Evolutionary conservation across 2,888 invertebrate species (phyloP).

Genomic region (Leptopterna dolabrata): DNA sequence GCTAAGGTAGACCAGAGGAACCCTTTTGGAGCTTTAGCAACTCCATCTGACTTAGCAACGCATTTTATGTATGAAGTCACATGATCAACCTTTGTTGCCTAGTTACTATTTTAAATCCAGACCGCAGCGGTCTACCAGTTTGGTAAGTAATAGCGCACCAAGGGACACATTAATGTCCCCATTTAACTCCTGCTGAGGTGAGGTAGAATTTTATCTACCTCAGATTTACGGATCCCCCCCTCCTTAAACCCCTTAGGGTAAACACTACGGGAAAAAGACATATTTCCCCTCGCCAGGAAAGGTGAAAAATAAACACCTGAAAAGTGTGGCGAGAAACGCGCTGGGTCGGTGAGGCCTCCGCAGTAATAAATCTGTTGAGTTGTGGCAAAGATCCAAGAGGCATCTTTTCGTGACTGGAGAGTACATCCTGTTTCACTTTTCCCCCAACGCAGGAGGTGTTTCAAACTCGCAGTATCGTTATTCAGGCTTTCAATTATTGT

Average conservation of each 20-base stretch:
- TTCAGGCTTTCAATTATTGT: background rate
- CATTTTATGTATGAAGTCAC: too few relatives aligned
- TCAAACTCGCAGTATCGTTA: background rate
- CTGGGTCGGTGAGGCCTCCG: slow-evolving; percentile 21
- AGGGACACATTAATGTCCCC: background rate
- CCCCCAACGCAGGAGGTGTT: background rate
- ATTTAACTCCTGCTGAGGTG: background rate
- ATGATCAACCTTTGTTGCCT: background rate
- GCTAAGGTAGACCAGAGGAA: too few relatives aligned
- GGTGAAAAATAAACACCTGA: slow-evolving; percentile 31
- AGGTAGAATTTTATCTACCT: background rate
- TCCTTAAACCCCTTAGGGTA: background rate
- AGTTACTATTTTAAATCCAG: background rate
- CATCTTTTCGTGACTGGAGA: background rate
- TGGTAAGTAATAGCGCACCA: background rate
- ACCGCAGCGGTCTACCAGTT: background rate
- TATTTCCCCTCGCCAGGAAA: slow-evolving; percentile 8
- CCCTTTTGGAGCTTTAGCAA: too few relatives aligned
- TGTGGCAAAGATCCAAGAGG: slow-evolving; percentile 30
- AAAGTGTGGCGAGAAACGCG: slow-evolving; percentile 28
- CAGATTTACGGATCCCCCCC: background rate
- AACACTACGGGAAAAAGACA: background rate
- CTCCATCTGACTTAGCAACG: too few relatives aligned
- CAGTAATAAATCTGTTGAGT: slow-evolving; percentile 19
- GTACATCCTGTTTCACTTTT: slow-evolving; percentile 3